Evolutionary conservation across 1,140 invertebrate species (phyloP), one percentile per base, ranked within the genome.

Genomic region (Lasaia peninsularis): DNA sequence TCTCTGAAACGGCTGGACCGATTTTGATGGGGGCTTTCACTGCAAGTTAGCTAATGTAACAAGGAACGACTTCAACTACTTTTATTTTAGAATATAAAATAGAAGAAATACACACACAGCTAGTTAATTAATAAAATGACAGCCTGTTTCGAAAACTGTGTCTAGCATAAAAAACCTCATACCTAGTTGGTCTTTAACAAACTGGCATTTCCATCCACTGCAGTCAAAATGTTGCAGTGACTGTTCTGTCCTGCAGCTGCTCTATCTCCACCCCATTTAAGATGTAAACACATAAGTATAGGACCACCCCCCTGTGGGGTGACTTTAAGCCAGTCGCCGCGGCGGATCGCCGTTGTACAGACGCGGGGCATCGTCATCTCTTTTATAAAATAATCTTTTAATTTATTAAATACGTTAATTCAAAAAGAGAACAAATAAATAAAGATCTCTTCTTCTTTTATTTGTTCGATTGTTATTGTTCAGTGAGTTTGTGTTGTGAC

Each of bases 211-310:
- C 11, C 8, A 34, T n/a, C 12, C 14, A 16, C 35, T 37, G 35
- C 35, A 37, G 18, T 21, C 20, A 7, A 7, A 5, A 48, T 20
- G 20, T 3, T 48, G 40, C 40, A 48, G 40, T 11, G 10, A 21
- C n/a, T 11, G n/a, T 10, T 69, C 71, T 71, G 55, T 57, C 4
- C 33, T 3, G 1, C 5, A 37, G 48, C 37, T 79, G 69, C 71
- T 73, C 79, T 82, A 61, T 65, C 56, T 56, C 59, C 71, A 80
- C 76, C 76, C 79, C 74, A 78, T 84, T 82, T 76, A 80, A 82
- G 81, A 79, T 77, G 79, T 82, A 82, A 81, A 85, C 76, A 81
- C 60, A 81, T 73, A 82, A 76, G 72, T 82, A 82, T 85, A 85
- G 72, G 58, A 59, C 52, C 60, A 34, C 64, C 69, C 68, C 58